Conservation (phyloP, 1,140 invertebrate species). For the Octopus sinensis region DNA sequence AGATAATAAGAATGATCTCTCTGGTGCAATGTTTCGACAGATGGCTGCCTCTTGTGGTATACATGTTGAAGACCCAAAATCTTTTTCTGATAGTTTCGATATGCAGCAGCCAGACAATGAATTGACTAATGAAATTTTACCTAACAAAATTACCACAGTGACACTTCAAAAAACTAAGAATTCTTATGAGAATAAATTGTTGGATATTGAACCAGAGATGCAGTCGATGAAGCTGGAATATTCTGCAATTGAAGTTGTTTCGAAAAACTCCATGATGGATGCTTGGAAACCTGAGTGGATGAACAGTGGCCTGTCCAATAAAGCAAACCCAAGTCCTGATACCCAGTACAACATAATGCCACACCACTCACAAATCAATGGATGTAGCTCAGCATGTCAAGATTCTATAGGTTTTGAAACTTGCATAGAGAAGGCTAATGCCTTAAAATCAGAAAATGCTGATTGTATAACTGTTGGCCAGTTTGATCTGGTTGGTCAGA, state of each 20-base stretch:
- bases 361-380: too few species aligned
- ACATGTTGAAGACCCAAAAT: background rate
- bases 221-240: slow-evolving; percentile 2
- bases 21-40: background rate
- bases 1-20: background rate
- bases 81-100: background rate
- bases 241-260: background rate
- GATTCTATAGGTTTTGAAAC: too few species aligned
- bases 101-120: background rate
- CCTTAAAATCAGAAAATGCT: too few species aligned
- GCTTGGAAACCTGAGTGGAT: background rate
- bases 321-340: background rate
- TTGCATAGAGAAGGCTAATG: too few species aligned
- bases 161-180: background rate
- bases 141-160: too few species aligned
- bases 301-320: background rate
- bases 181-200: background rate
- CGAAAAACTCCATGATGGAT: background rate
- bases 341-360: background rate
- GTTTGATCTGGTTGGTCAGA: too few species aligned
- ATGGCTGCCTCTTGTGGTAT: background rate
- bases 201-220: background rate
- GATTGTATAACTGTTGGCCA: too few species aligned
- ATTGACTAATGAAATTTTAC: too few species aligned
- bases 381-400: too few species aligned